Base-by-base conservation (phyloP, 1,140 invertebrate genomes). In the Propsilocerus akamusi region DNA sequence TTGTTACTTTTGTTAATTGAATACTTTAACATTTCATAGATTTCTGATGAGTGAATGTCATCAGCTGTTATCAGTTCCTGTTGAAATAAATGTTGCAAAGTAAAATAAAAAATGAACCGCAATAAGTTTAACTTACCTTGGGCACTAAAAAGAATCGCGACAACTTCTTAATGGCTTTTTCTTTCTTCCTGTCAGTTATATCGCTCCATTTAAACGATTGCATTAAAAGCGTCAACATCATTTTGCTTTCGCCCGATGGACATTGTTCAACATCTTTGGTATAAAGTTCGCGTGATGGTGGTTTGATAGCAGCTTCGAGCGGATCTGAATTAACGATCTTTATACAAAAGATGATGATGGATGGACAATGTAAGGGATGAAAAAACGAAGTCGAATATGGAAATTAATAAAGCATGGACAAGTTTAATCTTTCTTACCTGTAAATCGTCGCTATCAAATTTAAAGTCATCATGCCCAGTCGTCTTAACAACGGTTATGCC, bases 91-190 rank as follows among this genome's bases (percentile, higher is more conserved):
- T 47, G 23, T 37, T 12, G 50, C 30, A 52, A 46, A n/a, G n/a
- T 32, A 20, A 46, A 25, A 23, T 37, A 12, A 26, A 48, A 37
- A 46, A 46, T 14, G 47, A 25, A 47, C n/a, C 20, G 23, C 11
- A 50, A 46, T 22, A 23, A 8, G 32, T 5, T 26, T 20, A 17
- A 51, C 56, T 56, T 54, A 71, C 68, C 61, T 70, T 65, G 52
- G 63, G 63, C 53, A 65, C 62, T 52, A 55, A 59, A 57, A 65
- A 65, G 54, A 65, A 65, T 54, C 62, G 60, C 22, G 61, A 55
- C 32, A 65, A 26, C 46, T 65, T 64, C 17, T 57, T 52, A 23
- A 65, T 57, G n/a, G 65, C 60, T 54, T 58, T 57, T 20, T 50
- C 48, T 22, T 57, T 56, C 46, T 61, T 63, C 48, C 55, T 53